Evolutionary conservation across 2,888 invertebrate genomes (phyloP), one percentile per base, ranked within the genome.

Genomic region (Dryococelus australis): DNA sequence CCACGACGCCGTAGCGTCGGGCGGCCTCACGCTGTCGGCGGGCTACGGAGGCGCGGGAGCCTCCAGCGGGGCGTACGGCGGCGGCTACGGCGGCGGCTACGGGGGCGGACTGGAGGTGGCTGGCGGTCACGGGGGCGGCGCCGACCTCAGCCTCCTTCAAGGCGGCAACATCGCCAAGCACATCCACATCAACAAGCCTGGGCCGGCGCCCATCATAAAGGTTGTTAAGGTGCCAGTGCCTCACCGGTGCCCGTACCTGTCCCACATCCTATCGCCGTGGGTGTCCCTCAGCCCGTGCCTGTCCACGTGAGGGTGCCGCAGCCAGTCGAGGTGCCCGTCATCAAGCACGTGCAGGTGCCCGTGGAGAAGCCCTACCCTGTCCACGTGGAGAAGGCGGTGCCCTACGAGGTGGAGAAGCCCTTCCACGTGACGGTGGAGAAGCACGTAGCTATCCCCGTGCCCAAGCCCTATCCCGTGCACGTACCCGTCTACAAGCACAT

Each of bases 281-380:
- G 35, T 0, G 87, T 88, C 8, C 87, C 87, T 0, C 88, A 89
- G 53, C 89, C 89, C 16, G 87, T 84, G 85, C 86, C 88, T n/a
- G 87, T 89, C n/a, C 87, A 87, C 86, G 86, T 89, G 27, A 87
- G 85, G 51, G 87, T 89, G 24, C 89, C 89, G 24, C 87, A 88
- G 78, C 87, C 87, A 13, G 86, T 89, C 86, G 88, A 88, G 85
- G 89, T 89, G 53, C 87, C 87, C 43, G 89, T 90, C 79, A 89
- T 89, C 84, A 89, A 88, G 86, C 88, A 89, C 79, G 87, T 88
- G 86, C 89, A 89, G 85, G 88, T 89, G n/a, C 89, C 90, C 85
- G 89, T 88, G 26, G 87, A 96, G 90, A 96, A 95, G 91, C 95
- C 96, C 43, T 95, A 96, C 6, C 96, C 96, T 0, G 96, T 95